phyloP scores from a whole-genome alignment of 2,888 invertebrate species.

The Temnothorax rugatulus region DNA sequence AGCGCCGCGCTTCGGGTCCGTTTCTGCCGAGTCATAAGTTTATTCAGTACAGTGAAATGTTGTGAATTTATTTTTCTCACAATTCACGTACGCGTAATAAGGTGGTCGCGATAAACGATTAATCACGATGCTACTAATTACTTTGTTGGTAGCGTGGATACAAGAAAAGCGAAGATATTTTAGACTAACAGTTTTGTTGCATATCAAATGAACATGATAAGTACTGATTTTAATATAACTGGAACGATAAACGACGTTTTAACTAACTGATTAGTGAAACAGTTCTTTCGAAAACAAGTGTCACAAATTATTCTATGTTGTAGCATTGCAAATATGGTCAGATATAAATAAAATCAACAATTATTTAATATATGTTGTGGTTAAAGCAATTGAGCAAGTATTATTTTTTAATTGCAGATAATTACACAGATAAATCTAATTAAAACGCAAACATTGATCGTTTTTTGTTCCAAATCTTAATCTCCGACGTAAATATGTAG shows the following conservation, averaged over 20 bases:
- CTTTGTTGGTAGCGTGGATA: background rate
- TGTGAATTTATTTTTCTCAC: constrained; percentile 30
- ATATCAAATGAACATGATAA: background rate
- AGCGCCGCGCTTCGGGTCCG: constrained; percentile 59
- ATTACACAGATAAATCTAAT: background rate
- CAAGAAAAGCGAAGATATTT: constrained; percentile 13
- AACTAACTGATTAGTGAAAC: background rate
- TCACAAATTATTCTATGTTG: background rate
- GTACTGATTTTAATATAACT: background rate
- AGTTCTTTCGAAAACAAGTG: background rate
- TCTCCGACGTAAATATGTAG: background rate
- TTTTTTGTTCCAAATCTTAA: background rate
- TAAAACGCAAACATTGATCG: constrained; percentile 7
- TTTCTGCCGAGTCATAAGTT: constrained; percentile 57
- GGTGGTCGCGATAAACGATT: background rate
- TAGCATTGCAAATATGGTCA: background rate
- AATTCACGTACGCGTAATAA: background rate
- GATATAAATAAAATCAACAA: background rate
- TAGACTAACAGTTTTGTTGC: background rate
- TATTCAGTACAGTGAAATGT: constrained; percentile 19
- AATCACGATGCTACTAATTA: constrained; percentile 18
- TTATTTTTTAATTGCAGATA: background rate
- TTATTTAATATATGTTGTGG: background rate
- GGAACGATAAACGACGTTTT: background rate
- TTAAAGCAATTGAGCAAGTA: background rate